phyloP scores from a whole-genome alignment of 2,797 vertebrate species.

The Rhynchonycteris naso region DNA sequence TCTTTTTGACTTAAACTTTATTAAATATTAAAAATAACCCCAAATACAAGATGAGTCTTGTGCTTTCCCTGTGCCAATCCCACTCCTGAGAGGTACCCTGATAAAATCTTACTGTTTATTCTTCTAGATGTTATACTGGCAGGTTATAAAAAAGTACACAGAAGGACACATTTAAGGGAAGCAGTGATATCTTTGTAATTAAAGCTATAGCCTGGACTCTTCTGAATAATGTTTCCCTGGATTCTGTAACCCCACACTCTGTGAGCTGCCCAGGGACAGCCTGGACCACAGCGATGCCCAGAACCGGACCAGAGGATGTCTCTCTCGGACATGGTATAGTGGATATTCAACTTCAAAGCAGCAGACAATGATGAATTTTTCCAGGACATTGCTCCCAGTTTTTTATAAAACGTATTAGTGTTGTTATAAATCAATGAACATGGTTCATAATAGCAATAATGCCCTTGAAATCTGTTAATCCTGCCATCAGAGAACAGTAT shows the following conservation, averaged over 20 bases:
- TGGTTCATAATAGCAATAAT: slow-evolving; percentile 87
- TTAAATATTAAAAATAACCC: slow-evolving; percentile 40
- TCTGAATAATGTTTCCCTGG: neutral
- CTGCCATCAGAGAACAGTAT: slow-evolving; percentile 80
- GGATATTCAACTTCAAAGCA: slow-evolving; percentile 74
- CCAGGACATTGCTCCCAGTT: slow-evolving; percentile 80
- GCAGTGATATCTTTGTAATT: neutral
- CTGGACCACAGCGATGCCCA: neutral
- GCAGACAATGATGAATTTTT: slow-evolving; percentile 84
- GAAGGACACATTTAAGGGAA: neutral
- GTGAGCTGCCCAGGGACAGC: neutral
- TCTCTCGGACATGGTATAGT: slow-evolving; percentile 34
- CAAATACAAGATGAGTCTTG: neutral
- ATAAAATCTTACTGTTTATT: neutral
- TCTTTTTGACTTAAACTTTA: neutral
- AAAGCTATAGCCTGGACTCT: neutral
- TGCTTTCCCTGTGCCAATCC: neutral
- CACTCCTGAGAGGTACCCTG: neutral
- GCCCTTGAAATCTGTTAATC: slow-evolving; percentile 87
- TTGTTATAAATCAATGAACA: slow-evolving; percentile 89
- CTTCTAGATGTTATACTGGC: neutral
- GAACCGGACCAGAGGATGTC: slow-evolving; percentile 8
- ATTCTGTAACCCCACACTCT: neutral
- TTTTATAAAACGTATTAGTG: slow-evolving; percentile 86
- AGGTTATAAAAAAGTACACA: neutral